Evolutionary conservation across 2,888 invertebrate genomes (phyloP).

Genomic region (Cantharis rufa): DNA sequence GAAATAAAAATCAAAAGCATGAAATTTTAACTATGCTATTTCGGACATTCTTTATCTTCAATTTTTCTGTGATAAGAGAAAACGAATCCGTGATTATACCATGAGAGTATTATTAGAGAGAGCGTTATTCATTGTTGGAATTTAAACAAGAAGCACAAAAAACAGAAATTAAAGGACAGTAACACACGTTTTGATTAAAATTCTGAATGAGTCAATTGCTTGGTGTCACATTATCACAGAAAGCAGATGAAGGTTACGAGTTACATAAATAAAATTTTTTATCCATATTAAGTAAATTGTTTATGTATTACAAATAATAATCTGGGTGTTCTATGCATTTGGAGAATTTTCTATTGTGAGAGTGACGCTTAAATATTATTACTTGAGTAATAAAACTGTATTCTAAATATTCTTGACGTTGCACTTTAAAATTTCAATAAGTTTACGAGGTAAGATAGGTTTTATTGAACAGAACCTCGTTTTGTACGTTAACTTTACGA

Average conservation of each 20-base stretch:
- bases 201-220: background rate
- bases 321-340: background rate
- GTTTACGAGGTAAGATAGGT: background rate
- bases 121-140: background rate
- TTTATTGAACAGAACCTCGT: background rate
- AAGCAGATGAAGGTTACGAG: background rate
- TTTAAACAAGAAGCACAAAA: background rate
- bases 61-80: background rate
- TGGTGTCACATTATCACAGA: background rate
- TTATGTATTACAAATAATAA: background rate
- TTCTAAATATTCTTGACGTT: background rate
- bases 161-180: background rate
- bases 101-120: background rate
- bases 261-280: background rate
- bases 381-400: background rate
- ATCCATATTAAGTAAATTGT: background rate
- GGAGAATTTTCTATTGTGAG: background rate
- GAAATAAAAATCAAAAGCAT: background rate
- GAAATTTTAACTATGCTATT: background rate
- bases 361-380: background rate
- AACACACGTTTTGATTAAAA: background rate
- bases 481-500: background rate
- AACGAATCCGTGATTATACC: background rate
- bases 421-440: background rate
- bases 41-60: background rate